phyloP scores from a whole-genome alignment of 2,888 invertebrate species.

The Leucophenga maculata region DNA sequence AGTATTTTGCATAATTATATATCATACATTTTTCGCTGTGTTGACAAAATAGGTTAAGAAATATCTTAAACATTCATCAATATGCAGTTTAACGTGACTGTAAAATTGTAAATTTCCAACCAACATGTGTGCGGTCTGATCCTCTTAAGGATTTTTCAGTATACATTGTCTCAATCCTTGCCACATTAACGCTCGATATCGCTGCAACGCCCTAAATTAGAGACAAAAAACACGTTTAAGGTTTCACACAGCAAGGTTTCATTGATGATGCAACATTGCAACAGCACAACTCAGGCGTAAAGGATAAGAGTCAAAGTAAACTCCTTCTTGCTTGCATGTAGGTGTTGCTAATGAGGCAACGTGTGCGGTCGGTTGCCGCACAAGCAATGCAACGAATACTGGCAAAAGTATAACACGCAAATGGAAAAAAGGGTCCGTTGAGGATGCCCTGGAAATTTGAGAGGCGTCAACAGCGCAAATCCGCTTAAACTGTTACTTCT shows the following conservation, averaged over 20 bases:
- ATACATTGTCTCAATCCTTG: no score
- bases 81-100: no score
- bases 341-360: constrained; percentile 33
- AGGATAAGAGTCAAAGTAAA: constrained; percentile 3
- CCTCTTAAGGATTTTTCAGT: no score
- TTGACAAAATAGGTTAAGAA: no score
- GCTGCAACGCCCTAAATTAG: no score
- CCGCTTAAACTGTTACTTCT: constrained; percentile 57
- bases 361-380: constrained; percentile 56
- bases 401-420: no score
- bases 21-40: no score
- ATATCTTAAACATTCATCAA: no score
- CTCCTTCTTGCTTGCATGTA: background rate
- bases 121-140: background rate
- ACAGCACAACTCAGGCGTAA: background rate
- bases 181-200: no score
- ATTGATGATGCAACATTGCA: constrained; percentile 8
- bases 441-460: constrained; percentile 54
- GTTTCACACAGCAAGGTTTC: constrained; percentile 11
- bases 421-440: no score
- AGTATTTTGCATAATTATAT: no score
- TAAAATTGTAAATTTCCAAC: no score
- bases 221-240: constrained; percentile 2
- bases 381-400: constrained; percentile 5
- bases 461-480: constrained; percentile 70